These are phyloP conservation scores for Dilophus febrilis DNA, from an alignment of 2,888 invertebrate genomes.

Conservation along the genomic window DNA sequence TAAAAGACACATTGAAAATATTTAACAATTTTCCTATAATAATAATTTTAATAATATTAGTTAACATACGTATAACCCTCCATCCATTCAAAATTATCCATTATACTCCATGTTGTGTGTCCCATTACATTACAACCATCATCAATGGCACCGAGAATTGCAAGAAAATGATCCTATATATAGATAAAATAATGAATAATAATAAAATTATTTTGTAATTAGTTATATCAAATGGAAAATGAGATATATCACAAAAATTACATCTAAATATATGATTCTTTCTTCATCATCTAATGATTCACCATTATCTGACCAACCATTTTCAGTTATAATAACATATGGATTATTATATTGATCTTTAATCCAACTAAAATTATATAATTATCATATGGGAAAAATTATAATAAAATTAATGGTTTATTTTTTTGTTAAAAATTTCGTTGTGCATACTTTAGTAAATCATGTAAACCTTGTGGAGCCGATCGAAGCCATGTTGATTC, in stretches of 20 bases:
- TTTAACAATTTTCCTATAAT: not conserved
- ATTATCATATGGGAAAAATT: too few species aligned
- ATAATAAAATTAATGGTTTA: too few species aligned
- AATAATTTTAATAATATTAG: not conserved
- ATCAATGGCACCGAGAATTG: constrained; percentile 16
- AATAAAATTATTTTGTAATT: constrained; percentile 32
- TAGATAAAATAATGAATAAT: constrained; percentile 22
- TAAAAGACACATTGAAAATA: not conserved
- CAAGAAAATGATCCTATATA: constrained; percentile 19
- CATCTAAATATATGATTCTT: constrained; percentile 20
- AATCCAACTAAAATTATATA: constrained; percentile 32
- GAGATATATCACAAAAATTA: constrained; percentile 29
- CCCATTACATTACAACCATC: constrained; percentile 18
- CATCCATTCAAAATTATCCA: constrained; percentile 24
- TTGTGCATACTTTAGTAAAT: constrained; percentile 11
- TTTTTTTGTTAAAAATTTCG: too few species aligned
- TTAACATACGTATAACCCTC: constrained; percentile 19
- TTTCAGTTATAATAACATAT: constrained; percentile 39
- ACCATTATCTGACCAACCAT: constrained; percentile 35
- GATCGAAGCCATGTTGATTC: constrained; percentile 20
- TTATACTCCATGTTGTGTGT: constrained; percentile 21
- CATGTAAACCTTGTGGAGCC: constrained; percentile 19
- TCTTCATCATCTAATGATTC: constrained; percentile 22
- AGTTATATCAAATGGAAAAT: constrained; percentile 24
- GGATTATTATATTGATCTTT: constrained; percentile 36